phyloP scores from a whole-genome alignment of 2,797 vertebrate genomes.

The Periparus ater region DNA sequence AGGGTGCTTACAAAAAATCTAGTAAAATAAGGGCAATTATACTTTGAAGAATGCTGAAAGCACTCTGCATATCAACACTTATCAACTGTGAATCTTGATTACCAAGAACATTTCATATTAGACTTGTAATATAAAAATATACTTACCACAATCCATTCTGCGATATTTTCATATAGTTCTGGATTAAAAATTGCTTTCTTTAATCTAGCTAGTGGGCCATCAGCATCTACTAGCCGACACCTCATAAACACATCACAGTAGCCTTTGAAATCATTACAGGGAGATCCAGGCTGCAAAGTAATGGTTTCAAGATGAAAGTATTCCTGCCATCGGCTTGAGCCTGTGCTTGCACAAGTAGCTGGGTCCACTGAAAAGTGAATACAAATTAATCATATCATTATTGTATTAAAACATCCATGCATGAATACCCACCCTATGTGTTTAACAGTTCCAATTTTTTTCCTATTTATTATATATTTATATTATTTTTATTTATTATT shows the following conservation, averaged over 20 bases:
- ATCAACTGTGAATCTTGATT: background rate
- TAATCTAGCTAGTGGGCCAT: slow-evolving; percentile 93
- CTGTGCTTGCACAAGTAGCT: slow-evolving; percentile 89
- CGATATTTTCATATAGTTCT: slow-evolving; percentile 93
- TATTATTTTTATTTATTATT: too few relatives aligned
- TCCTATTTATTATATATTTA: too few relatives aligned
- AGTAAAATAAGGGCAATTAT: background rate
- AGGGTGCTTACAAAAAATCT: background rate
- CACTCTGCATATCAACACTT: background rate
- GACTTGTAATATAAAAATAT: background rate
- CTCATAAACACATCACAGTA: slow-evolving; percentile 97
- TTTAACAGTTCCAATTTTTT: background rate
- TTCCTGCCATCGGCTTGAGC: slow-evolving; percentile 81
- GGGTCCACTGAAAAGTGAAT: slow-evolving; percentile 79
- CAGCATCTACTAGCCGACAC: slow-evolving; percentile 94
- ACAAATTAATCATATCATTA: background rate
- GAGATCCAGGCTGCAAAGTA: slow-evolving; percentile 93
- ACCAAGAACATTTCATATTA: background rate
- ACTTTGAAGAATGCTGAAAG: background rate
- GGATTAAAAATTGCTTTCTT: slow-evolving; percentile 98
- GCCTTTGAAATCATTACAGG: slow-evolving; percentile 96
- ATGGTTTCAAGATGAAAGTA: slow-evolving; percentile 80
- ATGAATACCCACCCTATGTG: background rate
- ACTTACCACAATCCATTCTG: slow-evolving; percentile 97
- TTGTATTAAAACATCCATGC: accelerated